Evolutionary conservation across 2,888 invertebrate genomes (phyloP).

Genomic region (Coelogynopora nodosa): DNA sequence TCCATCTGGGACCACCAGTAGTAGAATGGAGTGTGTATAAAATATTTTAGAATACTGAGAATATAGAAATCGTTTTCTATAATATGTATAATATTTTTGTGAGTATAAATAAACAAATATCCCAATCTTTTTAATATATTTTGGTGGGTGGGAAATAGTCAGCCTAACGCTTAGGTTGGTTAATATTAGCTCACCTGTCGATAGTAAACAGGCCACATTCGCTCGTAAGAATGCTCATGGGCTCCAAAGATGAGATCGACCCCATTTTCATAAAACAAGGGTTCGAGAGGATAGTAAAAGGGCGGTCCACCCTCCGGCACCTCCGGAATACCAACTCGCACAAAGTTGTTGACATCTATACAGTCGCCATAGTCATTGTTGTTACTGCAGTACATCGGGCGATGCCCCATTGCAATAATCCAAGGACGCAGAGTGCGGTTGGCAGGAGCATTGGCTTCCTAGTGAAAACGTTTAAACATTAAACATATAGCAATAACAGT

Average conservation of each 20-base stretch:
- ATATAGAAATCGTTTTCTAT: too few species aligned
- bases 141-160: too few species aligned
- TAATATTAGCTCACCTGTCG: too few species aligned
- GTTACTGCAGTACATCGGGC: conserved; percentile 66
- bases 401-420: conserved; percentile 61
- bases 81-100: too few species aligned
- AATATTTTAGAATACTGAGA: too few species aligned
- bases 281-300: conserved; percentile 68
- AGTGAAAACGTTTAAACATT: too few species aligned
- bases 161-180: too few species aligned
- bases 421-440: conserved; percentile 59
- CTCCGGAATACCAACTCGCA: conserved; percentile 46
- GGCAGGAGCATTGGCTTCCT: conserved; percentile 58
- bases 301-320: not conserved
- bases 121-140: too few species aligned
- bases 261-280: conserved; percentile 77
- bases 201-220: conserved; percentile 89
- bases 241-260: conserved; percentile 93
- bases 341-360: conserved; percentile 47
- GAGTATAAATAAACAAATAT: too few species aligned
- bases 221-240: conserved; percentile 94
- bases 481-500: too few species aligned
- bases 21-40: too few species aligned
- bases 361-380: conserved; percentile 66
- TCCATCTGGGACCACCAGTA: too few species aligned